Evolutionary conservation across 2,113 vertebrate genomes (phyloP), one percentile per base, ranked within the genome.

Genomic region (Neodon shergylaensis): DNA sequence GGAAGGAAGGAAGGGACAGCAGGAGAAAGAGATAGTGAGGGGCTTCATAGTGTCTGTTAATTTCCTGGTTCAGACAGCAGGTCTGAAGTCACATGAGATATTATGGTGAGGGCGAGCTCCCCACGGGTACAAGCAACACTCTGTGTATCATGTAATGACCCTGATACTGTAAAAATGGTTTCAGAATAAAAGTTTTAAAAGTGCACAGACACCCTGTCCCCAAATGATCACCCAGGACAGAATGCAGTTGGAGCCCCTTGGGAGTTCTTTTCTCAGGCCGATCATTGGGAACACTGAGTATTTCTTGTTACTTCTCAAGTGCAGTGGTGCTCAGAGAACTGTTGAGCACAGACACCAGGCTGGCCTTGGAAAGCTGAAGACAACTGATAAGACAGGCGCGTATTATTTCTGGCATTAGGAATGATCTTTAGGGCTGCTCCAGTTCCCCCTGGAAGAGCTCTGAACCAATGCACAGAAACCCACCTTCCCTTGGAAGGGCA

Each of bases 111-210:
- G 22, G 39, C 21, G 68, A 88, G 61, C 36, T 39, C 47, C 81
- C 44, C 26, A 63, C 65, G 16, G n/a, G 6, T 13, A 17, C 66
- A 65, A 16, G 58, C 31, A 73, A 70, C 58, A 65, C 85, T 92
- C 47, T 96, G 82, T 58, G 73, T 70, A 5, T 95, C 92, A 85
- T 85, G 44, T 63, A 94, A 94, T 81, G 95, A 93, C 90, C 95
- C 95, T 93, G 65, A 84, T 95, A 77, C 73, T 79, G 65, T 68
- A 33, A 77, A 77, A 92, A 74, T 68, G 92, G 61, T 66, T 94
- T 96, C 66, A 61, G 77, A 95, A 63, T 49, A 42, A 39, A 70
- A 94, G 92, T 58, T 49, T 39, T 14, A 54, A 70, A 83, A 92
- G 47, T 81, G 52, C 81, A 82, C 33, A 54, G 0, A 84, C 54